A percentile compares a stretch with the other conserved stretches of the same genome.
These are phyloP conservation scores for Oligia strigilis DNA, from an alignment of 2,888 invertebrate genomes.

Conservation along the genomic window DNA sequence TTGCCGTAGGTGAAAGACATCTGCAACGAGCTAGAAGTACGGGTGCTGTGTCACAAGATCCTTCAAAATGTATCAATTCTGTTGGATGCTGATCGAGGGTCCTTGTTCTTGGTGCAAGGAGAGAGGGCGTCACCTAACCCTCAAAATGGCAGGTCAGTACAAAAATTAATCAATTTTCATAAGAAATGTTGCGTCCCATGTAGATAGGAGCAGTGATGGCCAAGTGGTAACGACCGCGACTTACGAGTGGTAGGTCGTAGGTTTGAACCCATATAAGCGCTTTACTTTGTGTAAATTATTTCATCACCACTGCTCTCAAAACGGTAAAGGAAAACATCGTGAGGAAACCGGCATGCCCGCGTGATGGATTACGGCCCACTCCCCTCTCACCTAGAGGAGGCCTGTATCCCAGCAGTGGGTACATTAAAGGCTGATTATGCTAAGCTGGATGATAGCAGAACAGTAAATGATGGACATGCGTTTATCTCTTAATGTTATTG, in stretches of 20 bases:
- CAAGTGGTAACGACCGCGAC: background rate
- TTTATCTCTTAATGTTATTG: conserved; percentile 1
- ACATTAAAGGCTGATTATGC: background rate
- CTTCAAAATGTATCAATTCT: conserved; percentile 98
- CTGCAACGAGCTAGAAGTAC: conserved; percentile 98
- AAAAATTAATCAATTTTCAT: background rate
- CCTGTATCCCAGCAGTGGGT: background rate
- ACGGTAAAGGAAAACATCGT: too few relatives aligned
- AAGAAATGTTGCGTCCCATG: background rate
- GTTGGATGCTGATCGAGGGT: conserved; percentile 97
- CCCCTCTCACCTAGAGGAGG: background rate
- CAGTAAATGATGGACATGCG: background rate
- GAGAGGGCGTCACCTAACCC: conserved; percentile 85
- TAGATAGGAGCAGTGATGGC: background rate
- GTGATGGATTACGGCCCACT: background rate
- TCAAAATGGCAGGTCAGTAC: conserved; percentile 86
- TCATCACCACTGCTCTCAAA: background rate
- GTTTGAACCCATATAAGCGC: background rate
- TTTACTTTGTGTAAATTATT: background rate
- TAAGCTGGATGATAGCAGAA: background rate
- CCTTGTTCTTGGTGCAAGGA: conserved; percentile 96
- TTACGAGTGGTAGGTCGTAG: background rate
- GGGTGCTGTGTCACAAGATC: conserved; percentile 98
- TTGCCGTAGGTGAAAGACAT: conserved; percentile 96
- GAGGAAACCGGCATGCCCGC: too few relatives aligned